Evolutionary conservation across 30 jellyfish, hydroid and myxozoan species (phyloP), one percentile per base, ranked within the genome.

Genomic region (Hydra vulgaris): DNA sequence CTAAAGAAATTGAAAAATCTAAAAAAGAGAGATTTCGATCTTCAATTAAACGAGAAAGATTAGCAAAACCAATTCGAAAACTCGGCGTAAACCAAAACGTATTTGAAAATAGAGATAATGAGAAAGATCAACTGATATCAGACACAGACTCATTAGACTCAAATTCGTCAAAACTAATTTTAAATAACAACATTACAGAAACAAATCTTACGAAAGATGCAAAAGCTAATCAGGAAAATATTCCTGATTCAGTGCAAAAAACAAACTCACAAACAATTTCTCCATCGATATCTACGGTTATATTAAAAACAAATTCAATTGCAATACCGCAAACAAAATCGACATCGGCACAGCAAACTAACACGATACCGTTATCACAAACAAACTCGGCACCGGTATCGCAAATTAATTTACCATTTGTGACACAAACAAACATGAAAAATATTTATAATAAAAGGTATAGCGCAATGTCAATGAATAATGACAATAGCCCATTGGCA

Each of bases 81-180:
- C 40, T 26, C 40, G 54, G 82, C 17, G 68, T 25, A 19, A 54
- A 70, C 24, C 21, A 54, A n/a, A n/a, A 71, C 8, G 82, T 24
- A 18, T 19, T 79, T 0, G 55, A 79, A 79, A 79, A 70, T 79
- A 54, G 56, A 17, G 86, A 56, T 15, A 56, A 17, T 56, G 71
- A 56, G n/a, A 56, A 56, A 56, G 71, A 15, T 15, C 17, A 17
- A 15, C 18, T 15, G n/a, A 56, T 15, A 15, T 17, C 17, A 56
- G n/a, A 56, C 17, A 56, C 71, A 15, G 71, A 56, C 17, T 15
- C 71, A 17, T n/a, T n/a, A n/a, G n/a, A n/a, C n/a, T n/a, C n/a
- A n/a, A n/a, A n/a, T n/a, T n/a, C n/a, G n/a, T n/a, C n/a, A n/a
- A n/a, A n/a, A n/a, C n/a, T n/a, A n/a, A n/a, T n/a, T n/a, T n/a